Percentiles rank a stretch among this genome's conserved stretches.
Evolutionary conservation across 2,888 invertebrate genomes (phyloP).

Genomic region (Argyresthia goedartella): DNA sequence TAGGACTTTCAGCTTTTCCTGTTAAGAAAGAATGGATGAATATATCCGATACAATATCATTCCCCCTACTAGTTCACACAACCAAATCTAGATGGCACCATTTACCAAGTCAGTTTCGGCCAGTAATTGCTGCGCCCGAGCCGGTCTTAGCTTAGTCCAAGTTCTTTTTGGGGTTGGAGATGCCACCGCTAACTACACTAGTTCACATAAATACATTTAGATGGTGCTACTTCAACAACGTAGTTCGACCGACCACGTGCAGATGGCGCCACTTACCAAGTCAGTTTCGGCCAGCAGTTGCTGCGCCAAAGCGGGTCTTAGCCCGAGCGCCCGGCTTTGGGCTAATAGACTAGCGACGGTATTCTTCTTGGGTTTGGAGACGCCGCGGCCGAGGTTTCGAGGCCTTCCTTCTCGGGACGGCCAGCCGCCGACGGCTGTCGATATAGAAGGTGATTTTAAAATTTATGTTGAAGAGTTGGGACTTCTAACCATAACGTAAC

Average conservation of each 20-base stretch:
- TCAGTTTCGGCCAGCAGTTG: constrained; percentile 71
- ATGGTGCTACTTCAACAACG: neutral
- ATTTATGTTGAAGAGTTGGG: neutral
- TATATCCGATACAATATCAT: neutral
- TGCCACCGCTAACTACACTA: constrained; percentile 77
- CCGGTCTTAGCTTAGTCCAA: constrained; percentile 86
- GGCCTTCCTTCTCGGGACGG: constrained; percentile 81
- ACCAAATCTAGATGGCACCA: neutral
- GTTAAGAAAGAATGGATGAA: constrained; percentile 5
- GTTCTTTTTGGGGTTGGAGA: constrained; percentile 93
- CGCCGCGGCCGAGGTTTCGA: constrained; percentile 86
- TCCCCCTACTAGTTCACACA: neutral
- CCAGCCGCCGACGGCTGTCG: constrained; percentile 49
- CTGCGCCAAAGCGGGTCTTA: constrained; percentile 83
- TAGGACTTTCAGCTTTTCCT: constrained; percentile 60
- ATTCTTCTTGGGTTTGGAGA: constrained; percentile 93
- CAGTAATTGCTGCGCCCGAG: constrained; percentile 79
- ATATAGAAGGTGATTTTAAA: too few species aligned
- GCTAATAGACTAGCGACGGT: constrained; percentile 90
- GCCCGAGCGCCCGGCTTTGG: constrained; percentile 86
- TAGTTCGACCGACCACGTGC: neutral
- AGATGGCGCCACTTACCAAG: constrained; percentile 30
- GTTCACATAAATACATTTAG: neutral
- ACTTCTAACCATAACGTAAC: too few species aligned
- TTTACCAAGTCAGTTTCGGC: constrained; percentile 56